A percentile compares a stretch with the other conserved stretches of the same genome.
phyloP scores from a whole-genome alignment of 2,113 vertebrate genomes.

The Nothocercus julius region DNA sequence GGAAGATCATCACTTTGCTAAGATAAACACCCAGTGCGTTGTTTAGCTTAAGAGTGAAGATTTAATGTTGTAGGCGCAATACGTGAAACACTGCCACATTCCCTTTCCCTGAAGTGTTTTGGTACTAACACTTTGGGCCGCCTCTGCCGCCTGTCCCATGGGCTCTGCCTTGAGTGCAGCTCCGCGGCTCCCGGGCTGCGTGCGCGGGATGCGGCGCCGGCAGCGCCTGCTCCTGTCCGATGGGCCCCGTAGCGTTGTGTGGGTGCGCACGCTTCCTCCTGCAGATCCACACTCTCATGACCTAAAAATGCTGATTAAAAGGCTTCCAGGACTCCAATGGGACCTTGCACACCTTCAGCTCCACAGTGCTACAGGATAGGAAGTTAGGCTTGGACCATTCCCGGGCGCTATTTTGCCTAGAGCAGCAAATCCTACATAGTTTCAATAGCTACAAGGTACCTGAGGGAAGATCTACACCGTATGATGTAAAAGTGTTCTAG shows the following conservation, averaged over 20 bases:
- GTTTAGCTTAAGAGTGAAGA: slow-evolving; percentile 44
- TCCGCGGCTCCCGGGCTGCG: background rate
- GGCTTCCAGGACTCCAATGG: background rate
- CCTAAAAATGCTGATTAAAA: background rate
- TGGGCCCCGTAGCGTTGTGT: accelerated
- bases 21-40: slow-evolving; percentile 48
- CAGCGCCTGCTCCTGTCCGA: background rate
- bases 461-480: background rate
- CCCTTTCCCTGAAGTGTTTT: background rate
- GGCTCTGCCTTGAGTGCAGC: background rate
- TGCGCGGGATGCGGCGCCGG: background rate
- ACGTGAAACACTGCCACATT: background rate
- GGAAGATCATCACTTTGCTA: slow-evolving; percentile 61
- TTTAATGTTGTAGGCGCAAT: background rate
- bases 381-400: background rate
- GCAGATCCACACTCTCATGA: background rate
- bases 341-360: background rate
- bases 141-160: background rate
- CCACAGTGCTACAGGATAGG: background rate
- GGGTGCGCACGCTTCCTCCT: background rate
- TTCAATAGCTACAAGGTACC: background rate
- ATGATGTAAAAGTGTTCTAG: background rate
- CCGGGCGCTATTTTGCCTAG: background rate
- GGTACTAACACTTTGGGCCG: background rate
- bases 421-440: background rate